These are phyloP conservation scores for Saturnia japonica DNA, from an alignment of 2,888 invertebrate genomes.

Conservation along the genomic window DNA sequence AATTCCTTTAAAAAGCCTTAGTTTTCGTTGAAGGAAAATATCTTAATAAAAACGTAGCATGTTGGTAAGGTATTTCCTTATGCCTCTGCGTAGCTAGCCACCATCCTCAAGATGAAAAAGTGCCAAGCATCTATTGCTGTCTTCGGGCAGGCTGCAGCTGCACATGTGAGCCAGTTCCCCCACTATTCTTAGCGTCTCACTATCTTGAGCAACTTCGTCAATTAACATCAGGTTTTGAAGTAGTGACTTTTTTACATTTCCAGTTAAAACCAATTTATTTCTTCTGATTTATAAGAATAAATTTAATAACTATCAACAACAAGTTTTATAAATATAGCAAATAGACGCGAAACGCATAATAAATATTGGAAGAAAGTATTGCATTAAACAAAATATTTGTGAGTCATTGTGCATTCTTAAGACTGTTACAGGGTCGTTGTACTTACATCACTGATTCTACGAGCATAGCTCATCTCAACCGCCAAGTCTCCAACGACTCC, in stretches of 20 bases:
- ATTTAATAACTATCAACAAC: background rate
- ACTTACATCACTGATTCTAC: conserved; percentile 27
- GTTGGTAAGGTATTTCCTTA: too few relatives aligned
- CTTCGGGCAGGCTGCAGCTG: too few relatives aligned
- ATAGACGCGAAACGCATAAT: conserved; percentile 23
- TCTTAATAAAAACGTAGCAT: too few relatives aligned
- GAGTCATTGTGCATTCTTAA: conserved; percentile 69
- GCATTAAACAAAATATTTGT: conserved; percentile 49
- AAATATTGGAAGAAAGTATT: conserved; percentile 42
- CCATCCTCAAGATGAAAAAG: too few relatives aligned
- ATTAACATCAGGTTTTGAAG: background rate
- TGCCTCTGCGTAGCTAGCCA: too few relatives aligned
- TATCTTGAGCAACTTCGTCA: too few relatives aligned
- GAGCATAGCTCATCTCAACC: conserved; percentile 22
- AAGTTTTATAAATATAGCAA: background rate
- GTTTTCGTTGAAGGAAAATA: too few relatives aligned
- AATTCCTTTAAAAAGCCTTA: too few relatives aligned
- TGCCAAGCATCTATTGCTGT: too few relatives aligned
- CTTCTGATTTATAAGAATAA: background rate
- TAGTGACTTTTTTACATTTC: background rate
- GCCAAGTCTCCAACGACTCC: background rate
- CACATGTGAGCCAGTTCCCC: too few relatives aligned
- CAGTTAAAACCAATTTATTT: background rate
- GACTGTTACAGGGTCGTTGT: conserved; percentile 43
- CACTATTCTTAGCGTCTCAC: too few relatives aligned